Evolutionary conservation across 2,888 invertebrate species (phyloP).

Genomic region (Amblyjoppa fuscipennis): DNA sequence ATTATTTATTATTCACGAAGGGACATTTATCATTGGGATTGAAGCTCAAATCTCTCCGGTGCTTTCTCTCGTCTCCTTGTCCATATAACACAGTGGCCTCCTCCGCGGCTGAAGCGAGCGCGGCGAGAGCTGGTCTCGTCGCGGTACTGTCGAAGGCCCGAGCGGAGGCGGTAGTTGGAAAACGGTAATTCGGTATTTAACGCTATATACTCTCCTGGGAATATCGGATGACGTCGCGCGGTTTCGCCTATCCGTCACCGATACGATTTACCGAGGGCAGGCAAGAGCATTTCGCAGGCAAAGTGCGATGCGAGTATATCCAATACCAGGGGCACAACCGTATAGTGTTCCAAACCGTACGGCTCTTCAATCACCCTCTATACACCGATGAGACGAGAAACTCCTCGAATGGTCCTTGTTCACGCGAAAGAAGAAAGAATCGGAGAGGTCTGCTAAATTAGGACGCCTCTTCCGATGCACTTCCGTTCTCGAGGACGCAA

Average conservation of each 20-base stretch:
- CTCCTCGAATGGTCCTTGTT: too few species aligned
- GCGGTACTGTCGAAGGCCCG: constrained; percentile 23
- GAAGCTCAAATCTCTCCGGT: constrained; percentile 27
- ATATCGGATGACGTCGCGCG: constrained; percentile 34
- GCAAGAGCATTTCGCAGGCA: constrained; percentile 3
- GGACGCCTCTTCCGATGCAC: too few species aligned
- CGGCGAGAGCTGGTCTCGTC: constrained; percentile 15
- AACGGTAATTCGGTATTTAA: constrained; percentile 59
- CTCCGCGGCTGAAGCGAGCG: neutral
- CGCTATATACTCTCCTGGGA: constrained; percentile 20
- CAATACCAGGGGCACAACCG: neutral
- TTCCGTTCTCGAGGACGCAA: too few species aligned
- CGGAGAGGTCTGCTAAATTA: too few species aligned
- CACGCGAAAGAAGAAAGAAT: too few species aligned
- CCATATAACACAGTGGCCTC: constrained; percentile 26
- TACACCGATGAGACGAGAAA: neutral
- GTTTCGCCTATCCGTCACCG: constrained; percentile 7
- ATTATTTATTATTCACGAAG: constrained; percentile 44
- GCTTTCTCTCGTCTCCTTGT: constrained; percentile 14
- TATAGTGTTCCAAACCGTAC: neutral
- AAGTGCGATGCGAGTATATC: neutral
- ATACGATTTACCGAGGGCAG: constrained; percentile 53
- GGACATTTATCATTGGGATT: constrained; percentile 39
- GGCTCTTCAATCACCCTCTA: neutral
- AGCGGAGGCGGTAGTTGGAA: constrained; percentile 10